Percentiles rank a stretch among this genome's conserved stretches.
These are phyloP conservation scores for Mesorhabditis sp. DNA, from an alignment of 2,888 invertebrate species.

Conservation along the genomic window DNA sequence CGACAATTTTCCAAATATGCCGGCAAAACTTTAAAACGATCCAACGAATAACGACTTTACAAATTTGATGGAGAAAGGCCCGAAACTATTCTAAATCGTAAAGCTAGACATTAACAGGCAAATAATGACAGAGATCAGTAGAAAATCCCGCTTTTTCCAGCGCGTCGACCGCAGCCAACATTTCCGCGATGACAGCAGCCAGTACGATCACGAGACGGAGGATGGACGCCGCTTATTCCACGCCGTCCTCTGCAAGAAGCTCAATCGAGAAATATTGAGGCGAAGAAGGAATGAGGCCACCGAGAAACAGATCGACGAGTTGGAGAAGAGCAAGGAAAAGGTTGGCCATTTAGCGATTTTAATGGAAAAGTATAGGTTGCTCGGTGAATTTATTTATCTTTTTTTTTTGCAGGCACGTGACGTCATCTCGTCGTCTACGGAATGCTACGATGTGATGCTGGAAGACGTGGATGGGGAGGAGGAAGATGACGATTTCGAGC, in stretches of 20 bases:
- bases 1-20: no score
- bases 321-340: constrained; percentile 32
- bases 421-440: constrained; percentile 30
- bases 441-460: constrained; percentile 13
- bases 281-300: constrained; percentile 36
- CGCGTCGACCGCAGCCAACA: constrained; percentile 26
- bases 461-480: constrained; percentile 35
- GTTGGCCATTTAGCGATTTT: constrained; percentile 12
- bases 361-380: neutral
- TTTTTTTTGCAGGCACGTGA: constrained; percentile 33
- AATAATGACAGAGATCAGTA: neutral
- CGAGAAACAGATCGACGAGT: constrained; percentile 39
- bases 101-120: neutral
- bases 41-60: no score
- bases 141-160: constrained; percentile 13
- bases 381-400: constrained; percentile 6
- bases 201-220: constrained; percentile 38
- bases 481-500: constrained; percentile 35
- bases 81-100: neutral
- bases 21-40: no score
- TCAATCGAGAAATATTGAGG: constrained; percentile 25
- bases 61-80: neutral
- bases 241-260: constrained; percentile 28
- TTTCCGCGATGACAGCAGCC: constrained; percentile 17
- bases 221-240: constrained; percentile 25